These are phyloP conservation scores for Esox masquinongy DNA, from an alignment of 2,797 vertebrate species.

Conservation along the genomic window DNA sequence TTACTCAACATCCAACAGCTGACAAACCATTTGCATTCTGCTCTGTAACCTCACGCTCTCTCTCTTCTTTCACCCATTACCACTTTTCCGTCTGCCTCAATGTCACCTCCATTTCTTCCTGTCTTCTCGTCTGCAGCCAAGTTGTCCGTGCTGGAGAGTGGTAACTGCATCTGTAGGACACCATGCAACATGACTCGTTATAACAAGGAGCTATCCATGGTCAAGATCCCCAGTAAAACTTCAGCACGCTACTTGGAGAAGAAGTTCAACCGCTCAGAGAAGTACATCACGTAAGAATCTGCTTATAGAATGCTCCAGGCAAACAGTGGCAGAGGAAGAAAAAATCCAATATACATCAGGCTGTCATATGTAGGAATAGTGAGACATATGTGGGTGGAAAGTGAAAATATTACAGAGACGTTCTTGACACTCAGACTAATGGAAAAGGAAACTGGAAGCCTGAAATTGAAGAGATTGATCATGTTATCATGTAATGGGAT, in stretches of 20 bases:
- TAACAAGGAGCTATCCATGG: conserved; percentile 99
- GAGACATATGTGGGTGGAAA: neutral
- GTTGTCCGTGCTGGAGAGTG: conserved; percentile 88
- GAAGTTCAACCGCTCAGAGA: conserved; percentile 98
- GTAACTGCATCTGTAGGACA: conserved; percentile 90
- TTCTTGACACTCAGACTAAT: neutral
- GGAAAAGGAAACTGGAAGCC: neutral
- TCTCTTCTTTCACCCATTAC: conserved; percentile 1
- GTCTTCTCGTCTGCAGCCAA: conserved; percentile 75
- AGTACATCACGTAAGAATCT: conserved; percentile 92
- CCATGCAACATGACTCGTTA: conserved; percentile 98
- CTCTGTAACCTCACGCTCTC: conserved; percentile 19
- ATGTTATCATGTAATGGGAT: neutral
- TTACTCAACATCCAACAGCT: neutral
- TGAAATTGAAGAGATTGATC: neutral
- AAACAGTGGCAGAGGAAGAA: neutral
- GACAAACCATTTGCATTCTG: conserved; percentile 10
- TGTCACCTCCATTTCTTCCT: neutral
- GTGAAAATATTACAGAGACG: neutral
- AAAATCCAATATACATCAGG: neutral
- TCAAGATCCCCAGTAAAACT: conserved; percentile 98
- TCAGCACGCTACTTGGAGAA: conserved; percentile 98
- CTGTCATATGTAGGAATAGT: neutral
- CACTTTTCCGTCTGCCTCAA: neutral
- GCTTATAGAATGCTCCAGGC: neutral